Evolutionary conservation across 2,113 vertebrate genomes (phyloP).

Genomic region (Oreotragus oreotragus): DNA sequence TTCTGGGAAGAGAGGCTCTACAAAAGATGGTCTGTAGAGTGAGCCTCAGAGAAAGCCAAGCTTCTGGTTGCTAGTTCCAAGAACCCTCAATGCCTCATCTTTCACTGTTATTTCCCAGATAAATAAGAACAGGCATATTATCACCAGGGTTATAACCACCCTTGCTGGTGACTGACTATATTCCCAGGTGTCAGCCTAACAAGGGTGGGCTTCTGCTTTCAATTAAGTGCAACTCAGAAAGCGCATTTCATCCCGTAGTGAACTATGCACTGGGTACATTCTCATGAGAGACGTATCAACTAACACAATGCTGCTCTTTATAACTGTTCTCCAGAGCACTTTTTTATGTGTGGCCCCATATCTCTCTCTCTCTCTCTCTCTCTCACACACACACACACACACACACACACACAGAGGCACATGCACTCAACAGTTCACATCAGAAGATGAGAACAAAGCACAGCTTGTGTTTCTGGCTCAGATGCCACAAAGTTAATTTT

Average conservation of each 20-base stretch:
- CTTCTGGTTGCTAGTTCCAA: background rate
- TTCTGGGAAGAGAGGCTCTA: background rate
- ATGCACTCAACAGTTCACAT: background rate
- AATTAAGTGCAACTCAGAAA: background rate
- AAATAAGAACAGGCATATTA: background rate
- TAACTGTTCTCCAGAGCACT: background rate
- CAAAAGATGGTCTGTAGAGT: background rate
- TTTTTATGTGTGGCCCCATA: background rate
- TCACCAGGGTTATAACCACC: background rate
- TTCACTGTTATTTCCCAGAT: background rate
- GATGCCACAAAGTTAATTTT: conserved; percentile 36
- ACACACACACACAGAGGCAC: background rate
- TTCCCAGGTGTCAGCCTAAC: background rate
- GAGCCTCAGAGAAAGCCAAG: background rate
- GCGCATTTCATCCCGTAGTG: background rate
- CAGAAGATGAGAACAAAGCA: background rate
- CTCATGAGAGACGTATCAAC: background rate
- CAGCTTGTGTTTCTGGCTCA: background rate
- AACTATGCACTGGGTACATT: background rate
- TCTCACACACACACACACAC: background rate
- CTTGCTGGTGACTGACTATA: background rate
- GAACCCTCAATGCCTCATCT: background rate
- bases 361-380: background rate
- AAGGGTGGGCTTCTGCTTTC: background rate
- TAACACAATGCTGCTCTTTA: background rate